Percentiles rank a stretch among this genome's conserved stretches.
These are phyloP conservation scores for Scrobipalpa atriplicella DNA, from an alignment of 2,888 invertebrate species.

Conservation along the genomic window DNA sequence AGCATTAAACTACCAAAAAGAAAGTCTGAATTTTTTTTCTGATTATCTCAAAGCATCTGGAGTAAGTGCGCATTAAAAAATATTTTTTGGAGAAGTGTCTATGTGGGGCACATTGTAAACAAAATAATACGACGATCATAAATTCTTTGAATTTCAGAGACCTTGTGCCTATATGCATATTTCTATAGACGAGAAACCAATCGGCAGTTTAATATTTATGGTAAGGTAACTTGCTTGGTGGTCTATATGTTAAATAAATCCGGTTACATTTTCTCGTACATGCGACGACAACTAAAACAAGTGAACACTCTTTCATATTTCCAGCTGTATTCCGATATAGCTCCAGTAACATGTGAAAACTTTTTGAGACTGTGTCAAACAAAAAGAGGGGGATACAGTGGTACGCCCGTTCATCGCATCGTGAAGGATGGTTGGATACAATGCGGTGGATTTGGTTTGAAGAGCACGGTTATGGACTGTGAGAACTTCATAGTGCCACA, in stretches of 20 bases:
- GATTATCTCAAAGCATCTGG: constrained; percentile 66
- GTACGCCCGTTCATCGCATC: constrained; percentile 85
- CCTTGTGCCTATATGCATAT: not conserved
- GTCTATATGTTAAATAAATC: not conserved
- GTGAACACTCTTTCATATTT: constrained; percentile 33
- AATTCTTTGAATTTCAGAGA: not conserved
- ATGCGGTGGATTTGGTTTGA: constrained; percentile 81
- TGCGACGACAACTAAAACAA: no score
- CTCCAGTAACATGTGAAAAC: constrained; percentile 82
- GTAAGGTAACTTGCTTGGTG: not conserved
- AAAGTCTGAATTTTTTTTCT: constrained; percentile 69
- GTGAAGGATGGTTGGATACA: constrained; percentile 88
- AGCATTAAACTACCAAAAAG: constrained; percentile 69
- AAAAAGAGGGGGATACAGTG: constrained; percentile 74
- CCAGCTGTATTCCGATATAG: constrained; percentile 83
- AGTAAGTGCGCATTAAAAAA: constrained; percentile 51
- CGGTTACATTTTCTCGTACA: no score
- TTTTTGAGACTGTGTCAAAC: constrained; percentile 81
- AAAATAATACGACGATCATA: no score
- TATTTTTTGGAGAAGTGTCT: no score
- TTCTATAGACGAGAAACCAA: not conserved
- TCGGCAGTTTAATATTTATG: not conserved
- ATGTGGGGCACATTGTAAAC: no score
- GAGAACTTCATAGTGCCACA: constrained; percentile 87
- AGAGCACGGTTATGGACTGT: constrained; percentile 74